Evolutionary conservation across 2,888 invertebrate species (phyloP).

Genomic region (Eristalis arbustorum): DNA sequence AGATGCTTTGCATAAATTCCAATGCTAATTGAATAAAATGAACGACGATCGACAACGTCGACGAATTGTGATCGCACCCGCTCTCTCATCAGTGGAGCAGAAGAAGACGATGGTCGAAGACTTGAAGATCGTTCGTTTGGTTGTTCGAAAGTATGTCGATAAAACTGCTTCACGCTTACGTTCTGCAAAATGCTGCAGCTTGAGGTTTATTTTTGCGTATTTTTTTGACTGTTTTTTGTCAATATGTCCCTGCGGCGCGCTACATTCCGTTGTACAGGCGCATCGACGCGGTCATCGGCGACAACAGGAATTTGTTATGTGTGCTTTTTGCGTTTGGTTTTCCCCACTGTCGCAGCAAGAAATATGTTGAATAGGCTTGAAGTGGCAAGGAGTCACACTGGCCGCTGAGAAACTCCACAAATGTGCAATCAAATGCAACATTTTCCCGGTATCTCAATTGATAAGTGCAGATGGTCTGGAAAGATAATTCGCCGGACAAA

Average conservation of each 20-base stretch:
- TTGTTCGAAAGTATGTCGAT: constrained; percentile 50
- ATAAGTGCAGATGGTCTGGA: constrained; percentile 52
- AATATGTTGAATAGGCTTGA: too few relatives aligned
- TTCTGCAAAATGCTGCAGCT: constrained; percentile 44
- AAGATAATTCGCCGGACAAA: background rate
- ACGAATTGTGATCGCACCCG: constrained; percentile 70
- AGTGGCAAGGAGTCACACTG: too few relatives aligned
- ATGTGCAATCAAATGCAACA: background rate
- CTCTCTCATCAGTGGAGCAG: constrained; percentile 26
- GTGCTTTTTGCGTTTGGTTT: constrained; percentile 12
- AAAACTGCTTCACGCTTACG: constrained; percentile 56
- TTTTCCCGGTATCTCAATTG: constrained; percentile 16
- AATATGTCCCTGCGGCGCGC: constrained; percentile 52
- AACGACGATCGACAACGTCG: constrained; percentile 72
- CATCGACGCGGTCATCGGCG: constrained; percentile 37
- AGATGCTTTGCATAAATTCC: constrained; percentile 74
- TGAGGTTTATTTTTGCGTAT: background rate
- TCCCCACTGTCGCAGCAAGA: constrained; percentile 29
- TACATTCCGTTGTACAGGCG: constrained; percentile 25
- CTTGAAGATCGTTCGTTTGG: constrained; percentile 18
- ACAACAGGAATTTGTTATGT: constrained; percentile 57
- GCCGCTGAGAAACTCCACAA: too few relatives aligned
- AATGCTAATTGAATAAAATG: constrained; percentile 75
- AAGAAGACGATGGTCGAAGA: constrained; percentile 6
- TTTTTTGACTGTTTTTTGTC: background rate